Evolutionary conservation across 1,140 invertebrate genomes (phyloP), one percentile per base, ranked within the genome.

Genomic region (Oppia nitens): DNA sequence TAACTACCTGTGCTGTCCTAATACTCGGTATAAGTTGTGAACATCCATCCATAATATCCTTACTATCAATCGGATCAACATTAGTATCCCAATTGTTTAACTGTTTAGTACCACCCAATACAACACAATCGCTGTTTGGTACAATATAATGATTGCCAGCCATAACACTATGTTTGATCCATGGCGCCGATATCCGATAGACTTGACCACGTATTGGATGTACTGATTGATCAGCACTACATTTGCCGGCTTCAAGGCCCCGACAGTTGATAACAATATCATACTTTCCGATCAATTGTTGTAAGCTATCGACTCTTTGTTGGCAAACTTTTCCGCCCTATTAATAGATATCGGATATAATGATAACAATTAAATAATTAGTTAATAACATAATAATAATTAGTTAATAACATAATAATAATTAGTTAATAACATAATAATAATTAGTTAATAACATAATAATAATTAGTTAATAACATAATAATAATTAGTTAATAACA

Each of bases 61-160:
- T 75, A 64, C 87, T 84, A 26, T 73, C 62, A 0, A 70, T 64
- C 61, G 75, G 72, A 40, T 40, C 32, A 1, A 79, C 64, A 11
- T 70, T 66, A 1, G 67, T 67, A 67, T 81, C 80, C 66, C 76
- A 83, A 66, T 85, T 76, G 53, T 74, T 69, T 62, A 76, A 72
- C 68, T 87, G 81, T 58, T 80, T 75, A 0, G 84, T 84, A 1
- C 85, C 84, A 1, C 87, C 86, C 21, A 87, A 68, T 45, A 87
- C 76, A 0, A 81, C 78, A 20, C 66, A 73, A n/a, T 83, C 70
- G 1, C 72, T 53, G 23, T 85, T 85, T 27, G 83, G 81, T 66
- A 86, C 82, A 26, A 86, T 77, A 49, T 67, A 64, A 28, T 77
- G 75, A 25, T 71, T 72, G 24, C 78, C 75, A 57, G 77, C 77